phyloP scores from a whole-genome alignment of 2,888 invertebrate genomes.

The Tachina lurida region DNA sequence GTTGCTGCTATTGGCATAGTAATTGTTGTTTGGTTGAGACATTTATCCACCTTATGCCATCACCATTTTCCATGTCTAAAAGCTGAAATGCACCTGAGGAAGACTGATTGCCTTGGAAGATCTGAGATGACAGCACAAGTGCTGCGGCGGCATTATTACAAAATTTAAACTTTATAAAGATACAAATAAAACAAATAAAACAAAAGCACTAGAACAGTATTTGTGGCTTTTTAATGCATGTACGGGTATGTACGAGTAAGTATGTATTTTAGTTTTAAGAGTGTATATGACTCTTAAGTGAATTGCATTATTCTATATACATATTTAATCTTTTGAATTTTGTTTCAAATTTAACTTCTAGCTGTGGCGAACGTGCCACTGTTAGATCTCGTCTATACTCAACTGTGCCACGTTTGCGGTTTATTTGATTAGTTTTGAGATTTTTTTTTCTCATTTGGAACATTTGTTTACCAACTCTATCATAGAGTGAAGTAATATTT shows the following conservation, averaged over 20 bases:
- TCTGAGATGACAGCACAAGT: constrained; percentile 71
- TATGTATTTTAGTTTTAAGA: neutral
- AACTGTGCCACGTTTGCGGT: constrained; percentile 60
- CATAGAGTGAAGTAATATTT: neutral
- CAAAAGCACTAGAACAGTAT: constrained; percentile 34
- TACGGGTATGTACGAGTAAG: too few species aligned
- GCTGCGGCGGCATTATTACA: constrained; percentile 71
- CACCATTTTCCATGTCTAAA: constrained; percentile 69
- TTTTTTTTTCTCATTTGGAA: constrained; percentile 57
- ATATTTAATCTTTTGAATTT: constrained; percentile 56
- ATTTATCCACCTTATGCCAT: constrained; percentile 71
- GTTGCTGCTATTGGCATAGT: constrained; percentile 17
- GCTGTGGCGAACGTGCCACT: constrained; percentile 69
- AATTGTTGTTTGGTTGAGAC: constrained; percentile 37
- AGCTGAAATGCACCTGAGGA: constrained; percentile 70
- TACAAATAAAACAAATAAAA: neutral
- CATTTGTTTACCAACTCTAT: constrained; percentile 53
- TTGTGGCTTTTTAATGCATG: neutral
- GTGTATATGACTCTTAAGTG: neutral
- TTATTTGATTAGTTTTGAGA: constrained; percentile 69
- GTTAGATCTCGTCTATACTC: constrained; percentile 54
- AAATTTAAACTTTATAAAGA: constrained; percentile 63
- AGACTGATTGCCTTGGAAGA: constrained; percentile 69
- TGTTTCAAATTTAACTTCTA: constrained; percentile 62
- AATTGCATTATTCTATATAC: constrained; percentile 47